These are phyloP conservation scores for Labeo catla DNA, from an alignment of 2,113 vertebrate genomes.

Conservation along the genomic window DNA sequence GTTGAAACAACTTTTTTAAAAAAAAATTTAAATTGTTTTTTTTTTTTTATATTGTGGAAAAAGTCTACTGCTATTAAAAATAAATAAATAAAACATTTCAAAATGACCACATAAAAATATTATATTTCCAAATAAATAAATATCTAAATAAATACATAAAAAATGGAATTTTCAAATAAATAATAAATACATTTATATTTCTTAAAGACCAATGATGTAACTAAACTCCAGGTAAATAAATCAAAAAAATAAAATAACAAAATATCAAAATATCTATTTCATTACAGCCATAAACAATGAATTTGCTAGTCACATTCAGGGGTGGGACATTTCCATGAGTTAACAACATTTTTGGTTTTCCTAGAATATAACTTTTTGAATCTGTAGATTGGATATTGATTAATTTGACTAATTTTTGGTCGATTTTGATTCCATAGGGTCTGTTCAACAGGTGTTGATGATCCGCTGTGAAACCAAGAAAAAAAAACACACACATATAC, in stretches of 20 bases:
- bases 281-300: not conserved
- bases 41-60: no score
- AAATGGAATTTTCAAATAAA: not conserved
- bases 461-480: constrained; percentile 13
- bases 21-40: no score
- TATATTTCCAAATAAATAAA: not conserved
- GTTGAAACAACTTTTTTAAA: no score
- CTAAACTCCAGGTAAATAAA: no score
- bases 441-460: constrained; percentile 35
- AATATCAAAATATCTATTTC: not conserved
- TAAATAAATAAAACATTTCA: not conserved
- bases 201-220: not conserved
- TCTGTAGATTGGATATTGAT: not conserved
- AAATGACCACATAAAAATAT: not conserved
- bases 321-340: not conserved
- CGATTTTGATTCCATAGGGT: not conserved
- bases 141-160: not conserved
- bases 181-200: not conserved
- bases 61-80: not conserved
- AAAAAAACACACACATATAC: constrained; percentile 28
- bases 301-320: not conserved
- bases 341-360: not conserved
- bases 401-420: not conserved
- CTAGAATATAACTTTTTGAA: not conserved
- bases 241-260: no score